Evolutionary conservation across 2,797 vertebrate genomes (phyloP).

Genomic region (Enteromius viviparus): DNA sequence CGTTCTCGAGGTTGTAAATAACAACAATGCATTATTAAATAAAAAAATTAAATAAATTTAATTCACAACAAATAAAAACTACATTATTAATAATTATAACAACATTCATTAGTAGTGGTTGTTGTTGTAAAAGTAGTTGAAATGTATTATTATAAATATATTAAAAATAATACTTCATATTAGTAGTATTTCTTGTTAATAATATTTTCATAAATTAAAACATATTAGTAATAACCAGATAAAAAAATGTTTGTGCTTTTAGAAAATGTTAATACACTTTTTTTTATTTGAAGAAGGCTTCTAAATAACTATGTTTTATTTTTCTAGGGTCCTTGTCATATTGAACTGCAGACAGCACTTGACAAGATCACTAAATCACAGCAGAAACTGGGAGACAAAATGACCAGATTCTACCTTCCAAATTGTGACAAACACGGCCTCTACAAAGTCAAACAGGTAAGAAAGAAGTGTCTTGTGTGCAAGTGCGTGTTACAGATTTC

Average conservation of each 20-base stretch:
- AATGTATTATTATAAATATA: neutral
- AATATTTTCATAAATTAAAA: neutral
- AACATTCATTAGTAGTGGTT: neutral
- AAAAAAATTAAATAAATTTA: neutral
- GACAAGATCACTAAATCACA: constrained; percentile 84
- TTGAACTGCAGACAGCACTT: constrained; percentile 86
- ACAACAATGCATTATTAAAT: neutral
- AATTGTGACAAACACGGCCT: constrained; percentile 92
- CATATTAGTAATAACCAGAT: neutral
- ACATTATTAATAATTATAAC: neutral
- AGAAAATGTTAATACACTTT: neutral
- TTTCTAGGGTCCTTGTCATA: constrained; percentile 86
- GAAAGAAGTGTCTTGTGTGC: constrained; percentile 36
- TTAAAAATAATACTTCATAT: neutral
- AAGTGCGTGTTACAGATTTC: neutral
- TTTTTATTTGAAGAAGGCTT: neutral
- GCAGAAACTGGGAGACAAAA: constrained; percentile 81
- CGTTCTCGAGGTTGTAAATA: neutral
- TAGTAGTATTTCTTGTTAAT: neutral
- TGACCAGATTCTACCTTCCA: constrained; percentile 92
- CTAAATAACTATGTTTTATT: neutral
- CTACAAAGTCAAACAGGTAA: constrained; percentile 93
- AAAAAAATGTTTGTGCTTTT: neutral
- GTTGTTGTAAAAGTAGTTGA: neutral
- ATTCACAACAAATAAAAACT: neutral